phyloP scores from a whole-genome alignment of 2,797 vertebrate genomes.

The Lacerta bilineata region DNA sequence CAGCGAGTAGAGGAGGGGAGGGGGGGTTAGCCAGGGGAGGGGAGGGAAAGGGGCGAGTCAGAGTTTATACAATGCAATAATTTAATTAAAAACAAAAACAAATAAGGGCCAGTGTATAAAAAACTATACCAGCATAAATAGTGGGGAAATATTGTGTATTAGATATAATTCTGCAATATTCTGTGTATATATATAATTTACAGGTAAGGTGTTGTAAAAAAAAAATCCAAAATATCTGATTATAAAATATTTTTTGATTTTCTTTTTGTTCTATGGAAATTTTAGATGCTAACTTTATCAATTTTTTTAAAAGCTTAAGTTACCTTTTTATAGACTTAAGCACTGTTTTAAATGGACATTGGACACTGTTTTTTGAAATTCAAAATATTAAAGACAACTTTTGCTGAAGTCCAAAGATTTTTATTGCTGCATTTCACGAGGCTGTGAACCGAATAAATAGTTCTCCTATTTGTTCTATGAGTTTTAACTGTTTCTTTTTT shows the following conservation, averaged over 20 bases:
- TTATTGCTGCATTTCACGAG: constrained; percentile 98
- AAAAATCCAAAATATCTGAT: constrained; percentile 83
- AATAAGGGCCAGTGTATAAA: constrained; percentile 94
- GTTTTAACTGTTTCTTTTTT: constrained; percentile 81
- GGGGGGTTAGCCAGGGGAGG: constrained; percentile 4
- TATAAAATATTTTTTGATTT: constrained; percentile 82
- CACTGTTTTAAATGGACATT: constrained; percentile 82
- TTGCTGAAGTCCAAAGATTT: constrained; percentile 98
- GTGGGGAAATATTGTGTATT: constrained; percentile 83
- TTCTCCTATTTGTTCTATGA: constrained; percentile 88
- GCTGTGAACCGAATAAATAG: constrained; percentile 97
- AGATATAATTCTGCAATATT: constrained; percentile 94
- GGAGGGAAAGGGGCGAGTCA: constrained; percentile 36
- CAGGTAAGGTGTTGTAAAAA: constrained; percentile 88
- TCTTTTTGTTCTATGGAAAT: constrained; percentile 72
- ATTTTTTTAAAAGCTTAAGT: constrained; percentile 77
- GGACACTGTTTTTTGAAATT: constrained; percentile 85
- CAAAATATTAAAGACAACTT: constrained; percentile 82
- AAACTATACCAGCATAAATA: constrained; percentile 97
- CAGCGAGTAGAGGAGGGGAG: constrained; percentile 87
- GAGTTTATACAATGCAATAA: constrained; percentile 93
- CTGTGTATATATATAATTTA: constrained; percentile 87
- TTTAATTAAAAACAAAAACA: constrained; percentile 81
- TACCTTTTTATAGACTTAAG: constrained; percentile 82
- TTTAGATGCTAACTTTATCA: constrained; percentile 79